Percentiles rank a stretch among this genome's conserved stretches.
phyloP scores from a whole-genome alignment of 2,888 invertebrate species.

The Lasioglossum marginatum region DNA sequence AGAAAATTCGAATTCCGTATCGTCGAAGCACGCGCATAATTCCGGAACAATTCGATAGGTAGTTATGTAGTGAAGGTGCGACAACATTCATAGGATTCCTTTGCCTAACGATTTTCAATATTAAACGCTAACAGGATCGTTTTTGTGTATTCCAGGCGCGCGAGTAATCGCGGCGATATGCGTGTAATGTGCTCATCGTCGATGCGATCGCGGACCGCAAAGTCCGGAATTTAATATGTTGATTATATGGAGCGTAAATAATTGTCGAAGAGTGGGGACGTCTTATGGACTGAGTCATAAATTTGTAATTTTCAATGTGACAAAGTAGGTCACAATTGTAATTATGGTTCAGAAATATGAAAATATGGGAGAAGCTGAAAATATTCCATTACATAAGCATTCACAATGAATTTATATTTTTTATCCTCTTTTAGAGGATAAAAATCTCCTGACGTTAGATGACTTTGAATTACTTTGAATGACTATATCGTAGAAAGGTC shows the following conservation, averaged over 20 bases:
- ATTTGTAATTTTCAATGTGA: neutral
- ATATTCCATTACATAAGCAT: too few relatives aligned
- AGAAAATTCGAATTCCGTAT: neutral
- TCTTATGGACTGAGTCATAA: neutral
- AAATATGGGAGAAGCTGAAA: too few relatives aligned
- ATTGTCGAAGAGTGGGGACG: neutral
- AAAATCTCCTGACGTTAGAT: too few relatives aligned
- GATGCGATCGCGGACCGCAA: neutral
- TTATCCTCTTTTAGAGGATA: too few relatives aligned
- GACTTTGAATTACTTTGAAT: too few relatives aligned
- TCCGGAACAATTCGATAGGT: constrained; percentile 5
- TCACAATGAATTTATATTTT: too few relatives aligned
- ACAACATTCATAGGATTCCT: constrained; percentile 14
- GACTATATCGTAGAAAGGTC: too few relatives aligned
- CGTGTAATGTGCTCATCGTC: neutral
- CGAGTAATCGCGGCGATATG: neutral
- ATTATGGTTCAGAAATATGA: too few relatives aligned
- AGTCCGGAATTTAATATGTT: neutral
- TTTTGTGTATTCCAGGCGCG: neutral
- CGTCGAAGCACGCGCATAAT: neutral
- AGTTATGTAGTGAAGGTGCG: neutral
- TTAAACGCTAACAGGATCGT: constrained; percentile 15
- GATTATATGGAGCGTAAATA: neutral
- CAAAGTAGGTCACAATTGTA: neutral
- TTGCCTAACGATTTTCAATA: constrained; percentile 32